phyloP scores from a whole-genome alignment of 2,888 invertebrate genomes.

The Nycteola revayana region DNA sequence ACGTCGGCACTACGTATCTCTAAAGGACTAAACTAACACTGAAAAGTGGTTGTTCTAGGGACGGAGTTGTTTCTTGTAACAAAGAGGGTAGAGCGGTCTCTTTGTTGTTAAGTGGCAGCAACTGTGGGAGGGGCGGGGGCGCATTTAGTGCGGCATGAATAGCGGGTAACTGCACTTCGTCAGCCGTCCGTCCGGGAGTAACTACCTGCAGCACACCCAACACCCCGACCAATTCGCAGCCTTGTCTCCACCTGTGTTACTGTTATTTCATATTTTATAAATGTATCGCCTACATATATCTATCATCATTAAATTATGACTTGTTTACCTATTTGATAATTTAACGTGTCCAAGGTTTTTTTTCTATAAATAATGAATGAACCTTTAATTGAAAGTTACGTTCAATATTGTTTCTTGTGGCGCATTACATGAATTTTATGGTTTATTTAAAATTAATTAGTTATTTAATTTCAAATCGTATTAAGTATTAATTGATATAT shows the following conservation, averaged over 20 bases:
- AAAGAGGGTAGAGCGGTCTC: conserved; percentile 78
- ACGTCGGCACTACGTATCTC: conserved; percentile 47
- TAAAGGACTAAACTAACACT: conserved; percentile 55
- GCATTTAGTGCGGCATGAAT: conserved; percentile 74
- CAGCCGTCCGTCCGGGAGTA: conserved; percentile 74
- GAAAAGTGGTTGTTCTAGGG: conserved; percentile 63
- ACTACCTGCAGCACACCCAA: conserved; percentile 64
- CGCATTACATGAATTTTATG: no score
- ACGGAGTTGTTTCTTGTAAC: conserved; percentile 75
- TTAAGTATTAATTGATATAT: no score
- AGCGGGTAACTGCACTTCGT: conserved; percentile 79
- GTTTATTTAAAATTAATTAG: no score
- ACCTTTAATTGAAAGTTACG: no score
- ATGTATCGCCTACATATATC: no score
- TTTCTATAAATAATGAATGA: no score
- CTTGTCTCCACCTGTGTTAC: conserved; percentile 46
- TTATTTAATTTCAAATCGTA: no score
- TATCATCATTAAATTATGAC: no score
- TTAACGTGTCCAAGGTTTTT: no score
- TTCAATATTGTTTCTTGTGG: no score
- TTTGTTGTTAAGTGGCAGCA: conserved; percentile 77
- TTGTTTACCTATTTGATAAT: no score
- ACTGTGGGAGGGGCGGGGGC: conserved; percentile 52
- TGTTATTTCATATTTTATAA: conserved; percentile 13
- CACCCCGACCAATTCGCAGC: conserved; percentile 42